A percentile compares a stretch with the other conserved stretches of the same genome.
These are phyloP conservation scores for Rhea pennata DNA, from an alignment of 2,113 vertebrate species.

Conservation along the genomic window DNA sequence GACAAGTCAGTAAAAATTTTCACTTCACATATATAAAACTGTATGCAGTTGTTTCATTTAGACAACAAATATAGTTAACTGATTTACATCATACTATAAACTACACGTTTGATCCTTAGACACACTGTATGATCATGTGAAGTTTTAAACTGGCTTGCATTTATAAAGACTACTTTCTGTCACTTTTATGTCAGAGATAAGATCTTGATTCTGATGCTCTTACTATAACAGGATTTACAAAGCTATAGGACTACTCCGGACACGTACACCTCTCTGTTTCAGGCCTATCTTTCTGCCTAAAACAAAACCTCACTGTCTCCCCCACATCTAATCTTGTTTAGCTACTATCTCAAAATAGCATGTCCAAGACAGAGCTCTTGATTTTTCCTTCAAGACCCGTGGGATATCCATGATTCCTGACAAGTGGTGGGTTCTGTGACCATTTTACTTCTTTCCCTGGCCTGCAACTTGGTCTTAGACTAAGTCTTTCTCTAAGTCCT, in stretches of 20 bases:
- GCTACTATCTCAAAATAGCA: neutral
- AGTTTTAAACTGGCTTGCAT: neutral
- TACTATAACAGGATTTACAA: neutral
- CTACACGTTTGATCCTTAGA: neutral
- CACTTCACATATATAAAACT: fast-evolving
- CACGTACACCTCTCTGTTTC: neutral
- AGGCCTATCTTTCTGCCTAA: neutral
- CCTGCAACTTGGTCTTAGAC: neutral
- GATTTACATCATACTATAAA: neutral
- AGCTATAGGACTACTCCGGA: neutral
- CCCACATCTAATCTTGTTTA: neutral
- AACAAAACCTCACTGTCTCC: neutral
- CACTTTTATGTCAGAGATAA: neutral
- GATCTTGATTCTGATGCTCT: neutral
- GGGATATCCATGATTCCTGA: neutral
- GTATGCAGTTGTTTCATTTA: neutral
- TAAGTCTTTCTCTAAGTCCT: neutral
- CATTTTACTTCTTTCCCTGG: neutral
- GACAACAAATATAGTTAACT: neutral
- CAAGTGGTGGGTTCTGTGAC: neutral
- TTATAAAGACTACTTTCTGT: neutral
- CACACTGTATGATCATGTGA: neutral
- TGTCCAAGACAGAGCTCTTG: neutral
- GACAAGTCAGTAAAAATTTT: neutral
- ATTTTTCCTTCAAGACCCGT: neutral